Evolutionary conservation across 2,888 invertebrate genomes (phyloP), one percentile per base, ranked within the genome.

Genomic region (Aspidiotus rigidus): DNA sequence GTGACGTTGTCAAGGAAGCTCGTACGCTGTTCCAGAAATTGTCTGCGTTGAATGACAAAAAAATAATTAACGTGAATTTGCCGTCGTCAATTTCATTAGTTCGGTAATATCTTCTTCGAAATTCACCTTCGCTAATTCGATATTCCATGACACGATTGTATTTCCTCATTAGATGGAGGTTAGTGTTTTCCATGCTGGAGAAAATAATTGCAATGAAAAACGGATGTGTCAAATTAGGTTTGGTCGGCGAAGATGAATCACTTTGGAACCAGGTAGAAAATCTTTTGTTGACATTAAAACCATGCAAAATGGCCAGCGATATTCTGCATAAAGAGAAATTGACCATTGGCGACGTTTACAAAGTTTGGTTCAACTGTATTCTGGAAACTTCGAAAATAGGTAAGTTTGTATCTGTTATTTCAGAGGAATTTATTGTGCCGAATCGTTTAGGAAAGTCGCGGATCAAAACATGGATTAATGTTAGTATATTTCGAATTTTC

Each of bases 311-410:
- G 6, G 49, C n/a, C n/a, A 11, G n/a, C n/a, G 49, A 49, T 49
- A 49, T 49, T 49, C n/a, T 49, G n/a, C 49, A 49, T 13, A 49
- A 6, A n/a, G 49, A 49, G 49, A 11, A 49, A 49, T n/a, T 49
- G 3, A 49, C 49, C n/a, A n/a, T 49, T 2, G 49, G 49, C n/a
- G 49, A 49, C 49, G 49, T 49, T 11, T 49, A 49, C 49, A 49
- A 49, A 49, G 10, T 49, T 11, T 49, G 49, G 49, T 49, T 49
- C 49, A 49, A 49, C 49, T 49, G 49, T 49, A 49, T 49, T 49
- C 49, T 49, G 10, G 49, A 49, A 49, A 49, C 49, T 13, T 49
- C 49, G 11, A 49, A 49, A 49, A 49, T 49, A 13, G 49, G 49
- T 49, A 49, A 49, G 49, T 49, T 28, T 28, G 28, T 28, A 28